Conservation (phyloP, 2,888 invertebrate species). For the Pandemis cinnamomeana region DNA sequence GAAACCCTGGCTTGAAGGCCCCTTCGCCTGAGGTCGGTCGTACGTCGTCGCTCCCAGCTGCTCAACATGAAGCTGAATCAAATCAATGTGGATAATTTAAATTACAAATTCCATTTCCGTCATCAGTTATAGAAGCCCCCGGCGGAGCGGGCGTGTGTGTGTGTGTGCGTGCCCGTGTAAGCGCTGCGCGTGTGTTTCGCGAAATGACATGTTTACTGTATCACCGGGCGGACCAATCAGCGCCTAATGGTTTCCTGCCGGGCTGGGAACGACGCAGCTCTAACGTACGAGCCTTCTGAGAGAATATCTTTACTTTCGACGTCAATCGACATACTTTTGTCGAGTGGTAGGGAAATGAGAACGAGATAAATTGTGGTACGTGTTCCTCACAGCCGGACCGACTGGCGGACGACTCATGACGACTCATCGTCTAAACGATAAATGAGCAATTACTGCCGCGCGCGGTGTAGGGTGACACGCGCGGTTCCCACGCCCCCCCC, state of each 20-base stretch:
- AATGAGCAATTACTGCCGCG: slow-evolving; percentile 37
- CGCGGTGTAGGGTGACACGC: slow-evolving; percentile 41
- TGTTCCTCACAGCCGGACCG: not conserved
- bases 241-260: slow-evolving; percentile 41
- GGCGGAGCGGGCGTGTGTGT: slow-evolving; percentile 5
- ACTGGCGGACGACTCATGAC: slow-evolving; percentile 2
- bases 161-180: not conserved
- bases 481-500: slow-evolving; percentile 32
- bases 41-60: slow-evolving; percentile 19
- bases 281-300: slow-evolving; percentile 7
- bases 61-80: slow-evolving; percentile 38
- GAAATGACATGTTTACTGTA: slow-evolving; percentile 42
- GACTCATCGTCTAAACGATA: slow-evolving; percentile 24
- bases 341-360: slow-evolving; percentile 1
- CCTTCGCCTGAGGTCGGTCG: not conserved
- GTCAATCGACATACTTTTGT: slow-evolving; percentile 17
- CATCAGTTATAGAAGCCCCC: slow-evolving; percentile 34
- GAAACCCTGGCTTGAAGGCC: not conserved
- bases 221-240: slow-evolving; percentile 37
- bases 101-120: slow-evolving; percentile 42
- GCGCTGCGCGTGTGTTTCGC: slow-evolving; percentile 16
- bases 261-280: slow-evolving; percentile 25
- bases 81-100: slow-evolving; percentile 38
- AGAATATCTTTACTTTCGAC: not conserved
- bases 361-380: not conserved